Percentiles rank a stretch among this genome's conserved stretches.
These are phyloP conservation scores for Serilophus lunatus DNA, from an alignment of 2,113 vertebrate species.

Conservation along the genomic window DNA sequence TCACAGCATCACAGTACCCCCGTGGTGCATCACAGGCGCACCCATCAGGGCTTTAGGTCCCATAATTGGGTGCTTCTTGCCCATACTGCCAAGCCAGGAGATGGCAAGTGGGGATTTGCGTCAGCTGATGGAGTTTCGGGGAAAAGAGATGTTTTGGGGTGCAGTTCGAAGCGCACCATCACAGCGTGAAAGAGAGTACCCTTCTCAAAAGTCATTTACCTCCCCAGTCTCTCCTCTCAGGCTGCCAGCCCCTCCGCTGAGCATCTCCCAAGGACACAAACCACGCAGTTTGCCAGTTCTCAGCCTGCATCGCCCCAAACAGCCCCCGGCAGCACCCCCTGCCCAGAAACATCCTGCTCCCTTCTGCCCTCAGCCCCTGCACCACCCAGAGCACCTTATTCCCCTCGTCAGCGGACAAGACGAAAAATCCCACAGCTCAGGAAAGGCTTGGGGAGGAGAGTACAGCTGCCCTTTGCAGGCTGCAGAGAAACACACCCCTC, in stretches of 20 bases:
- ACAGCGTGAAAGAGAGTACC: rapidly evolving
- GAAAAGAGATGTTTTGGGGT: background rate
- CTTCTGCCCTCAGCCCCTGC: background rate
- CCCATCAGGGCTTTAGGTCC: rapidly evolving
- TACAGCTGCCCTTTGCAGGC: background rate
- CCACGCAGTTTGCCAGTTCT: rapidly evolving
- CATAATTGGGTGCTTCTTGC: background rate
- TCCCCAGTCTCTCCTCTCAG: background rate
- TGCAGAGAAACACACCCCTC: background rate
- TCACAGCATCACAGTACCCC: too few species aligned
- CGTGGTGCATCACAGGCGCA: background rate
- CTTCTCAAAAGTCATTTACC: background rate
- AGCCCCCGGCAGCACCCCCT: background rate
- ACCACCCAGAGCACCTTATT: background rate
- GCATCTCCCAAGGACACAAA: background rate
- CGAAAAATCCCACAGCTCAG: rapidly evolving
- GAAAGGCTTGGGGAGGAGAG: background rate
- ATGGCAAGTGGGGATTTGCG: background rate
- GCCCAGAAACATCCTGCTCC: background rate
- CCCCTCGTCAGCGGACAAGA: too few species aligned
- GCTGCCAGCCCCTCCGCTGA: background rate
- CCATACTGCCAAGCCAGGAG: background rate
- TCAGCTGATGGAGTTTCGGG: background rate
- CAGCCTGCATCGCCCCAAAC: background rate
- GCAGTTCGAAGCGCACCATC: background rate